Evolutionary conservation across 2,113 vertebrate genomes (phyloP), one percentile per base, ranked within the genome.

Genomic region (Chaetops frenatus): DNA sequence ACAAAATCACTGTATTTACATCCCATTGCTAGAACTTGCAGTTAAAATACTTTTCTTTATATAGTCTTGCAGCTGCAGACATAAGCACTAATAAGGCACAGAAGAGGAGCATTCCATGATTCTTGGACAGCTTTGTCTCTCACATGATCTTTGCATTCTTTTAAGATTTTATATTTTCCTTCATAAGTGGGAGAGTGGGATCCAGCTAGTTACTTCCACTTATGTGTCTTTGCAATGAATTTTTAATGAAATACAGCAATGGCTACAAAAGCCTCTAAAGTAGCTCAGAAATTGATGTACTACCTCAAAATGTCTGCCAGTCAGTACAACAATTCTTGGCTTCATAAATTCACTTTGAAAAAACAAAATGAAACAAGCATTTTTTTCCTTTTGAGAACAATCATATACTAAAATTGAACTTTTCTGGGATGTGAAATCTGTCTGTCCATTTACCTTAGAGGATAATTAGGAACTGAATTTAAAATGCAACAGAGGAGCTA

Each of bases 11-110:
- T 44, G 28, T 48, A 72, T 76, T 86, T 86, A 57, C 54, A 88
- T 44, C 19, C 20, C 23, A n/a, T 15, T 66, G 56, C 44, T 62
- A 69, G 38, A 92, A 70, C 33, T 35, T 76, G 53, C 29, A 36
- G 57, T 78, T 88, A 86, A 79, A 93, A 72, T 74, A n/a, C 51
- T 90, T 89, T 89, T 65, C 62, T 91, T 90, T 85, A 85, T 44
- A 86, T 79, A 93, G 44, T 50, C 29, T 74, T 82, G 58, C 92
- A 86, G 64, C 33, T 88, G 84, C 78, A 90, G 44, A 36, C 35
- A 42, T 48, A 18, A 81, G 60, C 24, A 54, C 19, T 65, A 61
- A 12, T 73, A 47, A 92, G 64, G 38, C 23, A 83, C 33, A 33
- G 23, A 70, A 36, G 22, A 87, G 17, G 56, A 74, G 5, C 60